These are phyloP conservation scores for Neoscelio sp. DNA, from an alignment of 2,888 invertebrate genomes.

Conservation along the genomic window DNA sequence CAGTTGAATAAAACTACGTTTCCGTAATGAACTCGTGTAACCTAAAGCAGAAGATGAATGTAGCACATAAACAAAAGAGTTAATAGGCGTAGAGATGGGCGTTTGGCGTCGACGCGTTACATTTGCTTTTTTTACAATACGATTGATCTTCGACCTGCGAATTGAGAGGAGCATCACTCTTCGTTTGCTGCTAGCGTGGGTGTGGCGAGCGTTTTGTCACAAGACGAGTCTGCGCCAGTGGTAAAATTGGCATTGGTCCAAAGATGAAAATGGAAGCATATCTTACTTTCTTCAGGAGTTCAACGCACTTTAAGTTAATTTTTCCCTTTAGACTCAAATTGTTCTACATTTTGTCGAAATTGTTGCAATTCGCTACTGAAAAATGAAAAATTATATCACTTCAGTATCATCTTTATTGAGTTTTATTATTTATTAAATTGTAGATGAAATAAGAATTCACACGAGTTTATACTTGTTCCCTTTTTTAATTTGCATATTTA, in stretches of 20 bases:
- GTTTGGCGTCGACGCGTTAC: slow-evolving; percentile 15
- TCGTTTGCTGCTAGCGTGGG: slow-evolving; percentile 47
- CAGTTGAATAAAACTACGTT: too few relatives aligned
- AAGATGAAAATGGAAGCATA: slow-evolving; percentile 82
- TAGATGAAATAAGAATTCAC: too few relatives aligned
- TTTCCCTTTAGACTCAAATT: slow-evolving; percentile 33
- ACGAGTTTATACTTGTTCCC: too few relatives aligned
- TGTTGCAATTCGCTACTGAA: too few relatives aligned
- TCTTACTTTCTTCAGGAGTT: slow-evolving; percentile 79
- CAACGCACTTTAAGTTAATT: slow-evolving; percentile 74
- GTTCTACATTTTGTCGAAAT: background rate
- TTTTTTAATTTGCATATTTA: too few relatives aligned
- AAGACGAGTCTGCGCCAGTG: slow-evolving; percentile 56
- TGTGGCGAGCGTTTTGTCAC: slow-evolving; percentile 59
- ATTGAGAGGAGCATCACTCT: slow-evolving; percentile 47
- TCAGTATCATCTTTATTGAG: too few relatives aligned
- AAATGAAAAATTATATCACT: too few relatives aligned
- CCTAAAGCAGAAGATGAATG: background rate
- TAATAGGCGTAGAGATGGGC: background rate
- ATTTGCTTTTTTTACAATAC: slow-evolving; percentile 23
- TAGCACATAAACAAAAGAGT: slow-evolving; percentile 23
- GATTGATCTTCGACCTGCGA: slow-evolving; percentile 47
- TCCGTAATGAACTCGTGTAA: background rate
- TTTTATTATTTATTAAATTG: too few relatives aligned
- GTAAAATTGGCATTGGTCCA: slow-evolving; percentile 78